Evolutionary conservation across 1,140 invertebrate genomes (phyloP), one percentile per base, ranked within the genome.

Genomic region (Ridgeia piscesae): DNA sequence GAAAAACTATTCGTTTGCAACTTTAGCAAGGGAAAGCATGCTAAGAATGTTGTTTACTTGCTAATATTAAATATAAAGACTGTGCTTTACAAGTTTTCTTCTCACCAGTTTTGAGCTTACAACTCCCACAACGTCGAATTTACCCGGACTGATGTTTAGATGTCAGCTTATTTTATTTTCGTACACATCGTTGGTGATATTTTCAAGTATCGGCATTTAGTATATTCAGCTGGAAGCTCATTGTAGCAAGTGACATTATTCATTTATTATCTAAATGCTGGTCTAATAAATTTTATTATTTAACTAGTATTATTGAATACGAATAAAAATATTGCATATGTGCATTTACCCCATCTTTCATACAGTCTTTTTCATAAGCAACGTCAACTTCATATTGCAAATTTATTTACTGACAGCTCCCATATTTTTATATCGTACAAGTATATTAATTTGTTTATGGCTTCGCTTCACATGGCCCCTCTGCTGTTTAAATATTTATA

Each of bases 71-170:
- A 77, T 21, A 77, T 21, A 77, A 77, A 27, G 8, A 77, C 17
- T 77, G 58, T 77, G 58, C 58, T 21, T 77, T 27, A 17, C 27
- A 77, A 42, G 11, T 42, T 77, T 77, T 77, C 58, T 31, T 77
- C 58, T 77, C 58, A 77, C 58, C 58, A 77, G n/a, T n/a, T n/a
- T n/a, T n/a, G n/a, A n/a, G 58, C 58, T 77, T 77, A 77, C 58
- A 77, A 77, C 58, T 77, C 27, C 58, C 27, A 77, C 58, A 77
- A 77, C 58, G 58, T 77, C 58, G 27, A 77, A 31, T 27, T 77
- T 77, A 31, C 17, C 58, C 27, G 17, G 58, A 77, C 58, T 77
- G 27, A 31, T 77, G 58, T 77, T 77, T 77, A 21, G 27, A 77
- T 77, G 58, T 77, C 58, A 8, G 58, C 27, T 77, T 77, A 77